A percentile compares a stretch with the other conserved stretches of the same genome.
These are phyloP conservation scores for Cranoglanis bouderius DNA, from an alignment of 2,113 vertebrate genomes.

Conservation along the genomic window DNA sequence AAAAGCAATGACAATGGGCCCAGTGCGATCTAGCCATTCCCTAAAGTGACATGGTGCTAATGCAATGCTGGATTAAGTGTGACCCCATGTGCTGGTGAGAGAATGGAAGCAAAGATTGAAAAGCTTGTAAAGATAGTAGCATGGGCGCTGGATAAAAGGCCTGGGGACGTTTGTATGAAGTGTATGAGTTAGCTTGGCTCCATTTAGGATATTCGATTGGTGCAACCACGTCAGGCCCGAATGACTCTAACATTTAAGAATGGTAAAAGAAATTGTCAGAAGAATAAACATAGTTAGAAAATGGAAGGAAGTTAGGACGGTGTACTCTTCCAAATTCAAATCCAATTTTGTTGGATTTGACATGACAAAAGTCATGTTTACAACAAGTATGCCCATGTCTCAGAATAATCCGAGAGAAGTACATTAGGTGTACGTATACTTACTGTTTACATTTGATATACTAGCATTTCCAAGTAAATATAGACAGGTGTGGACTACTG, in stretches of 20 bases:
- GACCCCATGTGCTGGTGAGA: background rate
- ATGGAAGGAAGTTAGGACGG: background rate
- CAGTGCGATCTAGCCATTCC: background rate
- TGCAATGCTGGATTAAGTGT: constrained; percentile 44
- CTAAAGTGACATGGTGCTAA: constrained; percentile 40
- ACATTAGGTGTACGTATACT: no score
- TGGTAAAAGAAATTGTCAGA: background rate
- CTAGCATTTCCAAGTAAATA: no score
- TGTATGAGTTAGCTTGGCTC: background rate
- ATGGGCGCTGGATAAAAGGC: background rate
- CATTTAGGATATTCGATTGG: background rate
- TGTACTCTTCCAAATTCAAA: background rate
- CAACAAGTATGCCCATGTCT: background rate
- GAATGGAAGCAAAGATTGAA: background rate
- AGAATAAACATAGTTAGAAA: background rate
- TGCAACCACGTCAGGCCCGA: background rate
- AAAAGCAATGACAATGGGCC: constrained; percentile 20
- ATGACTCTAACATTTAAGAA: background rate
- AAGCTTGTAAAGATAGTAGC: constrained; percentile 17
- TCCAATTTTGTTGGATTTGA: background rate
- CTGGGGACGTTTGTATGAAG: background rate
- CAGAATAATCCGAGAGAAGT: background rate
- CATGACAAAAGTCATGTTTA: background rate
- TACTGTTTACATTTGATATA: no score
- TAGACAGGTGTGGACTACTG: background rate